These are phyloP conservation scores for Melanotaenia nigrans DNA, from an alignment of 2,797 vertebrate species.

Conservation along the genomic window DNA sequence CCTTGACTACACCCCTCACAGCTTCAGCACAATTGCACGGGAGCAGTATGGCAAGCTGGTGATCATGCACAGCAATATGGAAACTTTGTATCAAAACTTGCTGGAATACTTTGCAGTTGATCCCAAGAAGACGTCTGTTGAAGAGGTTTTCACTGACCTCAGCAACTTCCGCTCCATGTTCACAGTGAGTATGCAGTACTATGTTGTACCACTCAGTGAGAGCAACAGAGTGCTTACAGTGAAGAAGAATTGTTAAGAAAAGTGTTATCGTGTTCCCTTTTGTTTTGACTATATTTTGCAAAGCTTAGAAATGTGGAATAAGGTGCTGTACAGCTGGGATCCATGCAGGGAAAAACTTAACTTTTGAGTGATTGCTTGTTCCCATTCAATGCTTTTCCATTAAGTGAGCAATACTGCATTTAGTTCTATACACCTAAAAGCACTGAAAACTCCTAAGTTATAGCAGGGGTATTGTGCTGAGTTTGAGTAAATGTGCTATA, in stretches of 20 bases:
- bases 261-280: background rate
- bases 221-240: background rate
- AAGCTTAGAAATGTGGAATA: background rate
- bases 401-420: background rate
- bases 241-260: background rate
- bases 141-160: constrained; percentile 94
- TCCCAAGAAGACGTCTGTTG: constrained; percentile 93
- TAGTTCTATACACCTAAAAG: background rate
- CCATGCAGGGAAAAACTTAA: background rate
- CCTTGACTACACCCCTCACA: constrained; percentile 83
- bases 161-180: constrained; percentile 95
- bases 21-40: constrained; percentile 87
- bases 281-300: background rate
- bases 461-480: background rate
- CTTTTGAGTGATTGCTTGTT: background rate
- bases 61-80: constrained; percentile 91
- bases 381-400: background rate
- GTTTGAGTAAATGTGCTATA: background rate
- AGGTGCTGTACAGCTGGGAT: background rate
- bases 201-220: background rate
- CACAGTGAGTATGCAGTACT: constrained; percentile 79
- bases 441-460: background rate
- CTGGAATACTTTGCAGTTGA: constrained; percentile 91
- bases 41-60: constrained; percentile 90
- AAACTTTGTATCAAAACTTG: constrained; percentile 86